Conservation (phyloP, 1,140 invertebrate species). For the Drosophila sp. region DNA sequence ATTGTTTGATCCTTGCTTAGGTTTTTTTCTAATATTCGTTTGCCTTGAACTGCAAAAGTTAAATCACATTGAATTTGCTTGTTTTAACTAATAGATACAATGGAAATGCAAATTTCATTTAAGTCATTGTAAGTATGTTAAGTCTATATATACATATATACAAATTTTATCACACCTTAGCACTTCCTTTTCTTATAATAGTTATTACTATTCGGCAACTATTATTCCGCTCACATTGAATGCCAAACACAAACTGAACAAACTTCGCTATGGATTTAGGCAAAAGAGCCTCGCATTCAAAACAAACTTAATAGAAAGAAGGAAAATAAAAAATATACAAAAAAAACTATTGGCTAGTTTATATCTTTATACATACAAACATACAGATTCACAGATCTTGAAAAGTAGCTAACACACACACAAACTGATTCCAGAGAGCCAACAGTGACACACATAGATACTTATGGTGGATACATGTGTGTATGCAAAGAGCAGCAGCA, state of each 20-base stretch:
- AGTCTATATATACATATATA: background rate
- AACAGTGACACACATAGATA: slow-evolving; percentile 31
- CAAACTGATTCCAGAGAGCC: slow-evolving; percentile 19
- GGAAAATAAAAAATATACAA: slow-evolving; percentile 52
- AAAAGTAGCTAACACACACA: slow-evolving; percentile 41
- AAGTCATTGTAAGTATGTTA: background rate
- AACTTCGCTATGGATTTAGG: slow-evolving; percentile 61
- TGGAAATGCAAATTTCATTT: slow-evolving; percentile 1
- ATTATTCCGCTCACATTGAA: slow-evolving; percentile 66
- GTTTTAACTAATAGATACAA: background rate
- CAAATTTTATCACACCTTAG: background rate
- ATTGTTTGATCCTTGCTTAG: background rate
- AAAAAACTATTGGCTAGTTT: slow-evolving; percentile 54
- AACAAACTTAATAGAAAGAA: slow-evolving; percentile 69
- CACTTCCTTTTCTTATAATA: slow-evolving; percentile 1
- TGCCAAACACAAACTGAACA: slow-evolving; percentile 78
- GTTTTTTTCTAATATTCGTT: background rate
- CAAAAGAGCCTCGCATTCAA: slow-evolving; percentile 65
- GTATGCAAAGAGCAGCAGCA: slow-evolving; percentile 32
- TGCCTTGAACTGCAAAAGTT: slow-evolving; percentile 5
- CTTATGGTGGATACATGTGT: background rate
- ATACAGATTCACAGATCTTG: slow-evolving; percentile 33
- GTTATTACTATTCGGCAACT: slow-evolving; percentile 19
- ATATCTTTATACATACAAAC: slow-evolving; percentile 32
- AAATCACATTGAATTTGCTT: background rate